Percentiles rank a stretch among this genome's conserved stretches.
phyloP scores from a whole-genome alignment of 2,113 vertebrate species.

The Eurypyga helias region DNA sequence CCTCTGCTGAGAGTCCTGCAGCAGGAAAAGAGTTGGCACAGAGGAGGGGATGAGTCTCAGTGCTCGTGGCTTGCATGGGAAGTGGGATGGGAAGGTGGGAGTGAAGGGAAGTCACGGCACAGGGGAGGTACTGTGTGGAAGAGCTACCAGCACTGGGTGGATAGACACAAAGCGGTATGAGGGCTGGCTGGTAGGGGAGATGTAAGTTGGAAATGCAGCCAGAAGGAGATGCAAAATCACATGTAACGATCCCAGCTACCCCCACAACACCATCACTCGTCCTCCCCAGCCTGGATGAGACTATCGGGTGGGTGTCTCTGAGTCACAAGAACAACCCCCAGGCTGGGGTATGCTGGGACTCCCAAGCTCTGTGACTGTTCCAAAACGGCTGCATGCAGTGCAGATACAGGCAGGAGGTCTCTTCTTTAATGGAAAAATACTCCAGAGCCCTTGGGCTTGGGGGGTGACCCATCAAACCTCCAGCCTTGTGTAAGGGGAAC shows the following conservation, averaged over 20 bases:
- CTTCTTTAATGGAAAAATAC: background rate
- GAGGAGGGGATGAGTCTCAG: background rate
- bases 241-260: background rate
- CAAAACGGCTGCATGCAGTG: fast-evolving
- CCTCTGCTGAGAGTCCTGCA: background rate
- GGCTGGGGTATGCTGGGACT: background rate
- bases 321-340: background rate
- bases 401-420: background rate
- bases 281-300: background rate
- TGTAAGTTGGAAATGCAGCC: background rate
- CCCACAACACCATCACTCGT: background rate
- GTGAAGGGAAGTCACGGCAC: background rate
- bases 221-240: background rate
- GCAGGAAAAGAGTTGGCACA: background rate
- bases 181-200: background rate
- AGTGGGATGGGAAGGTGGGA: background rate
- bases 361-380: background rate
- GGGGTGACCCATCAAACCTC: background rate
- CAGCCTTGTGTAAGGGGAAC: background rate
- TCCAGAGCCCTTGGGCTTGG: background rate
- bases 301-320: background rate
- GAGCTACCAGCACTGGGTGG: background rate
- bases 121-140: background rate
- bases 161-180: background rate
- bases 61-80: background rate